A percentile compares a stretch with the other conserved stretches of the same genome.
phyloP scores from a whole-genome alignment of 1,140 invertebrate species.

The Cecropterus lyciades region DNA sequence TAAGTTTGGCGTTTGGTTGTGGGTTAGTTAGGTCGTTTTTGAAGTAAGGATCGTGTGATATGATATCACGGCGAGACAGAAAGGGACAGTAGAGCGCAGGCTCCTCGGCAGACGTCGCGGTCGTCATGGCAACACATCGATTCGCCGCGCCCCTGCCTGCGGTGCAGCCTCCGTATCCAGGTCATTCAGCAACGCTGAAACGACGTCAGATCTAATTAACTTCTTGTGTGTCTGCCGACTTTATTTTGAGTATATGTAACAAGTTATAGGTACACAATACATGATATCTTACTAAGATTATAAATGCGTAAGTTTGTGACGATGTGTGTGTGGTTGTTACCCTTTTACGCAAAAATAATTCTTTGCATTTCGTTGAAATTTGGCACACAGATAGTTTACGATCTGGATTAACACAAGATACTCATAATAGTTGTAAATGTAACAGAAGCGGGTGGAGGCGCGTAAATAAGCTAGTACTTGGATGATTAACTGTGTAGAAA shows the following conservation, averaged over 20 bases:
- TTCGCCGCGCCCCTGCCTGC: constrained; percentile 63
- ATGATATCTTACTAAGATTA: no score
- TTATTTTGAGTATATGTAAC: neutral
- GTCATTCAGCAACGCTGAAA: constrained; percentile 63
- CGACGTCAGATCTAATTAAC: constrained; percentile 46
- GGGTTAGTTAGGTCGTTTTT: constrained; percentile 36
- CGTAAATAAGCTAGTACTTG: no score
- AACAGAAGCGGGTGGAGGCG: no score
- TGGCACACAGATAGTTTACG: no score
- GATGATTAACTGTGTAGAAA: no score
- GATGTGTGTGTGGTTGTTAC: no score
- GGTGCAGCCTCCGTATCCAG: constrained; percentile 77
- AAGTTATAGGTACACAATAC: no score
- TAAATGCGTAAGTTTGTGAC: no score
- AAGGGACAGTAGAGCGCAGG: constrained; percentile 81
- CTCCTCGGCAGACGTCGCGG: constrained; percentile 82
- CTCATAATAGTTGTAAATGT: no score
- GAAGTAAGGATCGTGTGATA: constrained; percentile 58
- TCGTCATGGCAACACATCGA: constrained; percentile 81
- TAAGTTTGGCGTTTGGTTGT: constrained; percentile 14
- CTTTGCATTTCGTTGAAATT: no score
- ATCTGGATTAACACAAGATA: no score
- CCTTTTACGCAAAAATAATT: no score
- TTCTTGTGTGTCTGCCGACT: constrained; percentile 29
- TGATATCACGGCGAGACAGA: constrained; percentile 79